Conservation (phyloP, 35 echinoderm and acorn worm species). For the Apostichopus parvimensis region DNA sequence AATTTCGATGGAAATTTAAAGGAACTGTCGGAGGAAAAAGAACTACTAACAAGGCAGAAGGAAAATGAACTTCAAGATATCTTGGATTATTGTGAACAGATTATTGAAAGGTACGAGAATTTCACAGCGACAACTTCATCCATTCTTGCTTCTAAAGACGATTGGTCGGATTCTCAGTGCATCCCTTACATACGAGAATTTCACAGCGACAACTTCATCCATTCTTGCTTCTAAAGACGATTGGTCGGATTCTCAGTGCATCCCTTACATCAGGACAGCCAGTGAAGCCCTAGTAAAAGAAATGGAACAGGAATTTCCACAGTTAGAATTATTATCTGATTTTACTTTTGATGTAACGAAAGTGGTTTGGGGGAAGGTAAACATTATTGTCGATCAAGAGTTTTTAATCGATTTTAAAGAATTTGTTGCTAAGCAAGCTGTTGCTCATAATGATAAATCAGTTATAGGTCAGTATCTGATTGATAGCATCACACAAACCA, state of each 20-base stretch:
- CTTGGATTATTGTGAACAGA: not conserved
- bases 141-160: not conserved
- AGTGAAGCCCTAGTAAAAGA: not conserved
- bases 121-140: not conserved
- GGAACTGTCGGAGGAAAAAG: not conserved
- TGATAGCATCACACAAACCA: not conserved
- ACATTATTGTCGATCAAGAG: not conserved
- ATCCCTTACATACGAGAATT: slow-evolving; percentile 12
- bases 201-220: not conserved
- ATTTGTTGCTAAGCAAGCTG: not conserved
- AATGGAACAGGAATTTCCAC: not conserved
- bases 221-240: not conserved
- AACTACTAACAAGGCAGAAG: not conserved
- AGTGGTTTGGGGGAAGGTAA: no score
- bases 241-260: slow-evolving; percentile 1
- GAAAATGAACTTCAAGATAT: not conserved
- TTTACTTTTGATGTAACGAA: not conserved
- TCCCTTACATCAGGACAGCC: not conserved
- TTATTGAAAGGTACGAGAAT: slow-evolving; percentile 4
- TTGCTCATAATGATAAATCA: no score
- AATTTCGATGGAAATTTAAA: not conserved
- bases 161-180: slow-evolving; percentile 8
- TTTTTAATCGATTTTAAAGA: not conserved
- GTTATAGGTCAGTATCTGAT: not conserved
- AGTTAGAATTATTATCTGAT: not conserved